phyloP scores from a whole-genome alignment of 2,888 invertebrate genomes.

The Dasysyrphus albostriatus region DNA sequence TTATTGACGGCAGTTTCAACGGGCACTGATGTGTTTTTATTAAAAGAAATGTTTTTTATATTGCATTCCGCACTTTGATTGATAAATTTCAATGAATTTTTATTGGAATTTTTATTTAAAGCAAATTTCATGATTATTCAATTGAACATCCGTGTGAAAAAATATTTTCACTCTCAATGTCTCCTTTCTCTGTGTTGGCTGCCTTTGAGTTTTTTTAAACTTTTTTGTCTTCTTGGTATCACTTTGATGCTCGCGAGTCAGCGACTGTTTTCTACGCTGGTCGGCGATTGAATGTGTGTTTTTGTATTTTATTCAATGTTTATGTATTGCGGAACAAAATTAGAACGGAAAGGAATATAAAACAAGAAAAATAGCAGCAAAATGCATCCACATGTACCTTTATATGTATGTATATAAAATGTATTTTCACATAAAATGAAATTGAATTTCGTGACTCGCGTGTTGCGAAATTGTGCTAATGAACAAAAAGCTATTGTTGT shows the following conservation, averaged over 20 bases:
- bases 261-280: constrained; percentile 34
- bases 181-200: constrained; percentile 46
- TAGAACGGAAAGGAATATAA: constrained; percentile 14
- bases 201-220: constrained; percentile 17
- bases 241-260: background rate
- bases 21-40: constrained; percentile 65
- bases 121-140: constrained; percentile 84
- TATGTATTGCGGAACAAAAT: constrained; percentile 17
- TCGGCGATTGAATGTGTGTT: constrained; percentile 40
- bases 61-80: constrained; percentile 74
- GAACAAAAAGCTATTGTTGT: background rate
- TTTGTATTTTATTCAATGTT: background rate
- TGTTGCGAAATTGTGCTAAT: background rate
- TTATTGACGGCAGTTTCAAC: constrained; percentile 24
- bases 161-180: constrained; percentile 73
- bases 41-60: constrained; percentile 67
- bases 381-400: too few species aligned
- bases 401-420: too few species aligned
- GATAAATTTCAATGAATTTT: constrained; percentile 78
- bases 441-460: constrained; percentile 9
- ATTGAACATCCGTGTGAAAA: constrained; percentile 77
- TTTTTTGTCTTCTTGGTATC: background rate
- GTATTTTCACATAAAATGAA: constrained; percentile 39
- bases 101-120: constrained; percentile 79
- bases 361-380: background rate